Percentiles rank a stretch among this genome's conserved stretches.
Conservation (phyloP, 2,888 invertebrate genomes). For the Arge pagana region DNA sequence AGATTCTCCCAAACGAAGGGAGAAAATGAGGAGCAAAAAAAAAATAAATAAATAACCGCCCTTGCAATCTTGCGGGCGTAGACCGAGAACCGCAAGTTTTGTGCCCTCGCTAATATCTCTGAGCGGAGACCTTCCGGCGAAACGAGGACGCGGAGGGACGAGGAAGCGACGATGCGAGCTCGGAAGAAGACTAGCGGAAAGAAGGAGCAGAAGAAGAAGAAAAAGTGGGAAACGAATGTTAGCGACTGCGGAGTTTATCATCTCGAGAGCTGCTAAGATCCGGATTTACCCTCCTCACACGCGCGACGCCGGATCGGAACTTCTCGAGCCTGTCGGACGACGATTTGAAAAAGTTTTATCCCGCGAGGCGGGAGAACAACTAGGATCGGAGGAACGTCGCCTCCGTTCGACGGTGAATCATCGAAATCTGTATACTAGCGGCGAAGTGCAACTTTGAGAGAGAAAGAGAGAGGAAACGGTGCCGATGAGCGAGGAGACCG, state of each 20-base stretch:
- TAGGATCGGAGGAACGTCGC: background rate
- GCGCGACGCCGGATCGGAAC: background rate
- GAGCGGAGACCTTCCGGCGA: too few relatives aligned
- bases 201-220: conserved; percentile 12
- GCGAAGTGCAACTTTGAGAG: conserved; percentile 8
- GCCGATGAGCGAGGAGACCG: conserved; percentile 7
- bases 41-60: conserved; percentile 3
- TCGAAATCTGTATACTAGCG: too few relatives aligned
- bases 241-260: conserved; percentile 11
- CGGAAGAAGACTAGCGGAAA: too few relatives aligned
- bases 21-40: conserved; percentile 1
- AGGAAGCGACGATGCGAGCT: too few relatives aligned
- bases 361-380: background rate
- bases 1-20: conserved; percentile 8
- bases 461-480: conserved; percentile 18
- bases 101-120: conserved; percentile 2
- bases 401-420: too few relatives aligned
- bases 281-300: conserved; percentile 15
- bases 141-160: too few relatives aligned
- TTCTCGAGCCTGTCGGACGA: background rate
- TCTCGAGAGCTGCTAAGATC: conserved; percentile 8
- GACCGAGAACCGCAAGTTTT: conserved; percentile 3
- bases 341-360: too few relatives aligned
- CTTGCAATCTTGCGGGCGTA: conserved; percentile 5
- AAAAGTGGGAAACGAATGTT: conserved; percentile 13